phyloP scores from a whole-genome alignment of 2,888 invertebrate genomes.

The Platyscelio sp. region DNA sequence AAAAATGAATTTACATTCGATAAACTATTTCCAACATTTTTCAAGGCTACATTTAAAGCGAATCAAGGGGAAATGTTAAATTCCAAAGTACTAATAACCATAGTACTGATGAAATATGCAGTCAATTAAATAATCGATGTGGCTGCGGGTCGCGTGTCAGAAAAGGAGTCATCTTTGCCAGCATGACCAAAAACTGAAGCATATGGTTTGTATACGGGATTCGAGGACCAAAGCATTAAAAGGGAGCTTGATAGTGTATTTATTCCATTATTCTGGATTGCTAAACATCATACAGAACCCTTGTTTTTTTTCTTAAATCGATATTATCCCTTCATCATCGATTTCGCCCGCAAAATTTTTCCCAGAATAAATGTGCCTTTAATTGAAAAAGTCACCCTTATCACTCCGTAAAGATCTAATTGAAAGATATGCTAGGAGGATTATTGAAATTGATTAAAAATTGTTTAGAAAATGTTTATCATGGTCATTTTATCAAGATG shows the following conservation, averaged over 20 bases:
- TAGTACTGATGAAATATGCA: constrained; percentile 68
- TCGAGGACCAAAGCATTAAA: constrained; percentile 65
- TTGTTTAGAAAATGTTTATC: too few species aligned
- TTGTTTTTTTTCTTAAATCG: constrained; percentile 7
- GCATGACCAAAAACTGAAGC: constrained; percentile 76
- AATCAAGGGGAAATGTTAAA: constrained; percentile 12
- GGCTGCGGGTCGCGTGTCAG: constrained; percentile 82
- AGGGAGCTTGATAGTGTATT: constrained; percentile 70
- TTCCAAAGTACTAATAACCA: constrained; percentile 57
- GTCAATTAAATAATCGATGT: constrained; percentile 75
- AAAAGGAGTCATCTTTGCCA: constrained; percentile 80
- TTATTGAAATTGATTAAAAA: not conserved
- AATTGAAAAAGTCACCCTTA: constrained; percentile 6
- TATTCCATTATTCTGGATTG: constrained; percentile 18
- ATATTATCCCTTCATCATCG: constrained; percentile 2
- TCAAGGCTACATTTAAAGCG: not conserved
- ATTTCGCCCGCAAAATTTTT: constrained; percentile 5
- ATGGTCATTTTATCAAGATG: too few species aligned
- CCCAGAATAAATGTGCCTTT: constrained; percentile 1
- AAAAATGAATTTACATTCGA: too few species aligned
- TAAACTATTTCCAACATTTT: not conserved
- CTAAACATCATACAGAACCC: constrained; percentile 15
- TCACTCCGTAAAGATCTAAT: not conserved
- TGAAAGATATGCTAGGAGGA: not conserved
- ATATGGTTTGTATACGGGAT: constrained; percentile 80